Evolutionary conservation across 2,113 vertebrate species (phyloP).

Genomic region (Anoura caudifer): DNA sequence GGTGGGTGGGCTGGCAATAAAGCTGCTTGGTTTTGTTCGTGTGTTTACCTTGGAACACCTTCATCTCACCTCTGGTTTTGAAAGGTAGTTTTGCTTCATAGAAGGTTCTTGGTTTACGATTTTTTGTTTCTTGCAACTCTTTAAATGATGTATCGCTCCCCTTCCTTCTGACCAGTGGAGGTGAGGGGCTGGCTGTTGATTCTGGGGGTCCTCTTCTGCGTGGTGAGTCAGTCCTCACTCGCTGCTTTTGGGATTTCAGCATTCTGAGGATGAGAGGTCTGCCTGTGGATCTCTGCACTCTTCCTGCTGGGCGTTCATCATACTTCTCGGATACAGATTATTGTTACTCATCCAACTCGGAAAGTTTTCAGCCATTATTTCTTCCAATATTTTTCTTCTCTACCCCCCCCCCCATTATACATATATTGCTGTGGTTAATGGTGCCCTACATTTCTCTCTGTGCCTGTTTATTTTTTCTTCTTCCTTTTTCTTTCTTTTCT

Average conservation of each 20-base stretch:
- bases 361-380: background rate
- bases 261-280: background rate
- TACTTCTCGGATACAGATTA: background rate
- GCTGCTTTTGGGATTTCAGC: background rate
- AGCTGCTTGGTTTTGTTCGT: background rate
- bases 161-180: background rate
- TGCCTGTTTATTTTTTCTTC: too few species aligned
- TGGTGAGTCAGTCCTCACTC: background rate
- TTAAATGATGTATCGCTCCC: background rate
- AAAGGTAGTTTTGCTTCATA: background rate
- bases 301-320: background rate
- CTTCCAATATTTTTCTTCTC: background rate
- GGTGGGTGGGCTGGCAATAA: background rate
- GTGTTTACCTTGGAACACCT: background rate
- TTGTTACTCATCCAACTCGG: too few species aligned
- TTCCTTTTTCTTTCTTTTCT: background rate
- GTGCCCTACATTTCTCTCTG: background rate
- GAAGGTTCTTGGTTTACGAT: background rate
- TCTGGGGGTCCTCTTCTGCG: background rate
- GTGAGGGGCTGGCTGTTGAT: background rate
- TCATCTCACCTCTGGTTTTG: background rate
- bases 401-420: fast-evolving
- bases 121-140: background rate
- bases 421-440: fast-evolving
- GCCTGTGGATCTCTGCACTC: background rate